Evolutionary conservation across 1,140 invertebrate species (phyloP).

Genomic region (Panagrolaimus sp.): DNA sequence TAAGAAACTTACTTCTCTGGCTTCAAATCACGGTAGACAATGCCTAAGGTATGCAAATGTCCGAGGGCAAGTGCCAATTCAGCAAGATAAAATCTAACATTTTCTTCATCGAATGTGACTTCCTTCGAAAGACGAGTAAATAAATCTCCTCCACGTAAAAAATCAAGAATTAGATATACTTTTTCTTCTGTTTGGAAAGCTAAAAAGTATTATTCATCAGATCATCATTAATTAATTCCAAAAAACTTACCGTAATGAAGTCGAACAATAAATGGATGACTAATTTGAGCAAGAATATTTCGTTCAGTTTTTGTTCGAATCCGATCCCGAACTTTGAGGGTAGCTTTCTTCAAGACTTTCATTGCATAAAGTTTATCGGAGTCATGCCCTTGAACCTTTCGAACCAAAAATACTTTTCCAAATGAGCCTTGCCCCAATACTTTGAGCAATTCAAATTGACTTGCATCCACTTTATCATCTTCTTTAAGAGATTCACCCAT

Average conservation of each 20-base stretch:
- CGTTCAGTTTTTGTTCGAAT: constrained; percentile 93
- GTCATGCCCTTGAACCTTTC: constrained; percentile 86
- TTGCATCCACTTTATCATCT: constrained; percentile 85
- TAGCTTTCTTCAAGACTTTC: constrained; percentile 98
- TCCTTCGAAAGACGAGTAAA: constrained; percentile 95
- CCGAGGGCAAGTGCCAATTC: constrained; percentile 91
- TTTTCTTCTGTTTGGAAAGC: constrained; percentile 99
- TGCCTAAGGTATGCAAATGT: constrained; percentile 89
- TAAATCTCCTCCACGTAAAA: constrained; percentile 92
- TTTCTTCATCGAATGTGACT: constrained; percentile 99
- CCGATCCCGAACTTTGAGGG: constrained; percentile 90
- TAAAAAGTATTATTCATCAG: constrained; percentile 51
- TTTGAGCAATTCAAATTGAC: constrained; percentile 92
- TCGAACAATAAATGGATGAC: constrained; percentile 95
- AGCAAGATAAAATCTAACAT: constrained; percentile 98
- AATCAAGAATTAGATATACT: constrained; percentile 94
- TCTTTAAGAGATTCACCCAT: constrained; percentile 79
- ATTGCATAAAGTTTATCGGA: constrained; percentile 92
- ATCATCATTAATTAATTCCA: neutral
- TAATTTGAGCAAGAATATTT: constrained; percentile 94
- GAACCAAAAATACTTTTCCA: constrained; percentile 92
- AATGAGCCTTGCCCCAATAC: constrained; percentile 97
- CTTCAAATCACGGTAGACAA: constrained; percentile 96
- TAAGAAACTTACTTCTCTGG: no score
- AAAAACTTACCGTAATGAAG: constrained; percentile 74